Base-by-base conservation (phyloP, 2,113 vertebrate species). In the Psittacara wagleri region DNA sequence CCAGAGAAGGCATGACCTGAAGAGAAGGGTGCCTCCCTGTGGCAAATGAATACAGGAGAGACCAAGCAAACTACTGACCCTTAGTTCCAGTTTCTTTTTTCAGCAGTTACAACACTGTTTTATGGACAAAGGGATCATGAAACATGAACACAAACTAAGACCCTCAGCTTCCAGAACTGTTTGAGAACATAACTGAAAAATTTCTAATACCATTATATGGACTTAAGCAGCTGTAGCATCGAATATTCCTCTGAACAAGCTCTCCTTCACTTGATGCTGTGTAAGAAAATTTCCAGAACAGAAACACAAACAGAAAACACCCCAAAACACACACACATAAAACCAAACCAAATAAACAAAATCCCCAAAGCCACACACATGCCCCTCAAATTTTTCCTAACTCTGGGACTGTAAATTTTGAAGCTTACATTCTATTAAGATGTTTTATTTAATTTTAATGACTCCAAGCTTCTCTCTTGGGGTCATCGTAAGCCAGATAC, bases 1-100 rank as follows among this genome's bases (percentile, higher is more conserved):
- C 35, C 31, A 35, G 31, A 33, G 48, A 59, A 82, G 8, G 4
- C 35, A 41, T 3, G 73, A 6, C 7, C 31, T 57, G 83, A 84
- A 86, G 77, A 76, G 62, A 37, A 94, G 24, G 59, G 15, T 76
- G 62, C 74, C 83, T 92, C 82, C 57, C n/a, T 77, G 82, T 52
- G 72, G 73, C 69, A 89, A 68, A 68, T 1, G 1, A 41, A 37
- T 10, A 31, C 46, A 77, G 55, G 16, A 19, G 24, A 51, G 33
- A 44, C 14, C 49, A 75, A 18, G 15, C 44, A 70, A 77, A 81
- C 16, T 4, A 10, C 19, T 4, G 28, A 84, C 20, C 17, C 13
- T 46, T 12, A 10, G 2, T 9, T 79, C 33, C 66, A 59, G 9
- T 8, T 78, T 35, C 7, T 37, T 63, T 63, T 84, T 35, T 62